Base-by-base conservation (phyloP, 1,140 invertebrate species). In the Marisa cornuarietis region DNA sequence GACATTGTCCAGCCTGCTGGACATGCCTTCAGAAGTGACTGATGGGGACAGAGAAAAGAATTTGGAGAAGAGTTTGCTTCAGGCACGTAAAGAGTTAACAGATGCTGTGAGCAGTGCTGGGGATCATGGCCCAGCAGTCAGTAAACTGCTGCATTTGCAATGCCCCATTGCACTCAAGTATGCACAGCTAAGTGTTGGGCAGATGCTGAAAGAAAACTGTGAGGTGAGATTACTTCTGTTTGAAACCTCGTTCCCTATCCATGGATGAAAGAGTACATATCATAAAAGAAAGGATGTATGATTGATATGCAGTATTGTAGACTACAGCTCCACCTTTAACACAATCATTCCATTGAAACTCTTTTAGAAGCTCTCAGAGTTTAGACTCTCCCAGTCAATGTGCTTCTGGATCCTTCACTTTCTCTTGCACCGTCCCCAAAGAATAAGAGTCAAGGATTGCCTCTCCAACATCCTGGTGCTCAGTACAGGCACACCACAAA, bases 1-100 rank as follows among this genome's bases (percentile, higher is more conserved):
- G 22, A 26, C 76, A 2, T 63, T 77, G 8, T 18, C 7, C 31
- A 24, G 24, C n/a, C 49, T 77, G 42, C 51, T 52, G 18, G 63
- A 77, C 42, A 77, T 77, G 76, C 14, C 54, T 26, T 49, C n/a
- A 5, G 65, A 77, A 42, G 18, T 11, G 4, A 16, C 24, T 8
- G 76, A 65, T 11, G 65, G 42, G n/a, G 76, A 68, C 22, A 13
- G 20, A 51, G 76, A 42, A 42, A 18, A 77, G 16, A 80, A 96
- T 83, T 26, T 81, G 13, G 80, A 74, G 24, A 58, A 51, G 11
- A 58, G 18, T 42, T 42, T 81, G 18, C 69, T 81, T 16, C 54
- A 81, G 52, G 26, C 42, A 13, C 61, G 80, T 11, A 24, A 78
- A 31, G 62, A 26, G 7, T 71, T 81, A 16, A 18, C 65, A 9